Conservation (phyloP, 2,113 vertebrate species). For the Crocuta crocuta region DNA sequence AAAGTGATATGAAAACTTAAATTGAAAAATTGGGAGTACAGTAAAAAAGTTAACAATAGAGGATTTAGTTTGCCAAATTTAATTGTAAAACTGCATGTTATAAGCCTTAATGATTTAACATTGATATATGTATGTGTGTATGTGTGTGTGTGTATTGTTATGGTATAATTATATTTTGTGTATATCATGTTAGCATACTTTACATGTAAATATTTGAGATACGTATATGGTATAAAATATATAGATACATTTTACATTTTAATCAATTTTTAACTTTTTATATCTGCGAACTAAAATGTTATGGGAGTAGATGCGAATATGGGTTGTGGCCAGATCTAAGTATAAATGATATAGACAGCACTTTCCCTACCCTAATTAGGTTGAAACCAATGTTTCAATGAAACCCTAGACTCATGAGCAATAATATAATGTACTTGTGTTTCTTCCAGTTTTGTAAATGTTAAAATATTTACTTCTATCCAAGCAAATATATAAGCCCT, state of each 20-base stretch:
- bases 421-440: neutral
- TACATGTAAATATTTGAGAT: neutral
- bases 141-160: neutral
- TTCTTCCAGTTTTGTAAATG: neutral
- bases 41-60: neutral
- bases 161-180: neutral
- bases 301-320: neutral
- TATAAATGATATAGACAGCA: neutral
- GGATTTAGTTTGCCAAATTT: neutral
- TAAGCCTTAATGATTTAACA: neutral
- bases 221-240: neutral
- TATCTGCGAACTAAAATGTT: neutral
- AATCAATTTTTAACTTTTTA: neutral
- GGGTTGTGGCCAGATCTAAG: neutral
- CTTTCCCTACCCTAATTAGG: neutral
- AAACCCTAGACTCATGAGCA: neutral
- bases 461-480: neutral
- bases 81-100: neutral
- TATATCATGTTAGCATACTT: neutral
- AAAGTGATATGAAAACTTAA: neutral
- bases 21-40: neutral
- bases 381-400: neutral
- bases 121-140: neutral
- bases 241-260: neutral
- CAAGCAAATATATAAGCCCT: neutral